Evolutionary conservation across 2,113 vertebrate genomes (phyloP), one percentile per base, ranked within the genome.

Genomic region (Centropristis striata): DNA sequence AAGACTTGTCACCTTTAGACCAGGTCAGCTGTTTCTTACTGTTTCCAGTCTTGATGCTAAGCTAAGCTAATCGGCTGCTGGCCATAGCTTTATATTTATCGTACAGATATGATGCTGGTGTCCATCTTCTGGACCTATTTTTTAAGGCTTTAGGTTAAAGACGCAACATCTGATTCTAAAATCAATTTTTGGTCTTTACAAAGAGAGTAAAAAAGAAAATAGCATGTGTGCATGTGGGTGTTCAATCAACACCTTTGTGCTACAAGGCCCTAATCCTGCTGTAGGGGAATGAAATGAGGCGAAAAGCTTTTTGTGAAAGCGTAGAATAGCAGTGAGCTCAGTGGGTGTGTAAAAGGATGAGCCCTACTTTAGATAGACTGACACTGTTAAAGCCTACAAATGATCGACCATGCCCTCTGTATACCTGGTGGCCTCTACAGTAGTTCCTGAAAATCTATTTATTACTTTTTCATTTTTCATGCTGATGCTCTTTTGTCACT

Each of bases 271-370:
- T 94, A 88, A 91, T 91, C 85, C 86, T 73, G 71, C 66, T 86
- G 74, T 74, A 72, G 80, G 64, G 69, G 75, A 81, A 84, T 72
- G 76, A 89, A 84, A 86, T 90, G 86, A 86, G 84, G 84, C 71
- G 41, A 84, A 80, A 79, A 87, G 81, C 58, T 71, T 61, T 86
- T 85, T 82, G 74, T 85, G 81, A 59, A 51, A 55, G 53, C 51
- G 80, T 23, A 67, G 75, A 88, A 57, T 39, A 80, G 78, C 73
- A 71, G 80, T 75, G 70, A 81, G 82, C 77, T 86, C 86, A 87
- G 84, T 78, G 71, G 80, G 80, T 86, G 86, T 88, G 71, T 87
- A 80, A 85, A 80, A 80, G 89, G 84, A 92, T 87, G 86, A 90
- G 80, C 63, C 47, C 69, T 41, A 44, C 51, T 83, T 87, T 86